A percentile compares a stretch with the other conserved stretches of the same genome.
Evolutionary conservation across 1,140 invertebrate genomes (phyloP).

Genomic region (Tyrophagus putrescentiae): DNA sequence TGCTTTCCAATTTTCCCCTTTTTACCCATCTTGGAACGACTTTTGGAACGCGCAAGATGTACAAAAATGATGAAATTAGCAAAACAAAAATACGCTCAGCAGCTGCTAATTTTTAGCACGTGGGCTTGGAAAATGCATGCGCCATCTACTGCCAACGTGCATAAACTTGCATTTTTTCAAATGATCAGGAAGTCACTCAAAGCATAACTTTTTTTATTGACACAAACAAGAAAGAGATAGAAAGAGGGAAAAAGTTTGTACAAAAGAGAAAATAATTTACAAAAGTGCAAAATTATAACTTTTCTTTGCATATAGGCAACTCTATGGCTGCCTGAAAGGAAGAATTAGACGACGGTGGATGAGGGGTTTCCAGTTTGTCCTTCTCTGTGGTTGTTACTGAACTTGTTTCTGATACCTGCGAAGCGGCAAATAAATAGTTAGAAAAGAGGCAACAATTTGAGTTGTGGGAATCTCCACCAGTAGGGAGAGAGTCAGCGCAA

Average conservation of each 20-base stretch:
- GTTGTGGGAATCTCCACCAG: slow-evolving; percentile 20
- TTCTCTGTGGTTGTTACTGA: background rate
- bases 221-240: background rate
- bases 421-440: background rate
- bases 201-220: background rate
- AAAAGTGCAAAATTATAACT: background rate
- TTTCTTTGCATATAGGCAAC: slow-evolving; percentile 12
- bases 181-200: background rate
- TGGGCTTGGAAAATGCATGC: no score
- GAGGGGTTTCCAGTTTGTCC: background rate
- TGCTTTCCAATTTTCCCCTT: slow-evolving; percentile 95
- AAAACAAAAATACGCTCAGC: background rate
- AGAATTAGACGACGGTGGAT: background rate
- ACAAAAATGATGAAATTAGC: background rate
- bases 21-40: slow-evolving; percentile 72
- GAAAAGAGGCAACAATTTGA: background rate
- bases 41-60: no score
- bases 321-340: background rate
- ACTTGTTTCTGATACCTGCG: background rate
- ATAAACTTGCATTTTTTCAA: background rate
- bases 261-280: slow-evolving; percentile 1
- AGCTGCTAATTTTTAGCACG: background rate
- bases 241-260: background rate
- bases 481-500: slow-evolving; percentile 20
- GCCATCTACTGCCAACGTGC: slow-evolving; percentile 8